phyloP scores from a whole-genome alignment of 2,113 vertebrate species.

The Chionomys nivalis region DNA sequence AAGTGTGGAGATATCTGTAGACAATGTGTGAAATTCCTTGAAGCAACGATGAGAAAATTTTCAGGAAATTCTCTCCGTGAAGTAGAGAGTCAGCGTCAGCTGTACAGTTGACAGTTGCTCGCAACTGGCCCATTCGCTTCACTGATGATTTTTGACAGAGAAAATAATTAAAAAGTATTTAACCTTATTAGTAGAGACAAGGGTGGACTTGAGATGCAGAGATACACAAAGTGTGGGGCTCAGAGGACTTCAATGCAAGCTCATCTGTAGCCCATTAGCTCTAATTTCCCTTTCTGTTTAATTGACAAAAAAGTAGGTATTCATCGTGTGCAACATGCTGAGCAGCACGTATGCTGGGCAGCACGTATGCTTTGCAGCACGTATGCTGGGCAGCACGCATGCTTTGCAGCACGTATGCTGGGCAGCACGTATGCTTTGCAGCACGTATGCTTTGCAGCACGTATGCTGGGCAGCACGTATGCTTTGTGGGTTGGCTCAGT shows the following conservation, averaged over 20 bases:
- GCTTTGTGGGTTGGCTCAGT: background rate
- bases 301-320: background rate
- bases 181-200: constrained; percentile 51
- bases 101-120: constrained; percentile 27
- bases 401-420: background rate
- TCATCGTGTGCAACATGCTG: background rate
- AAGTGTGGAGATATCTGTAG: constrained; percentile 47
- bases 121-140: constrained; percentile 29
- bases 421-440: no score
- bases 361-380: background rate
- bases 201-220: constrained; percentile 19
- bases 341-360: background rate
- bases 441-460: no score
- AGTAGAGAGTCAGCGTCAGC: background rate
- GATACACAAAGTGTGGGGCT: constrained; percentile 25
- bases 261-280: constrained; percentile 29
- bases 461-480: background rate
- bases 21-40: constrained; percentile 53
- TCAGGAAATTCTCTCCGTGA: constrained; percentile 44
- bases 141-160: constrained; percentile 46
- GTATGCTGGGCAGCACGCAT: no score
- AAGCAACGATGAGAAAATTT: constrained; percentile 63
- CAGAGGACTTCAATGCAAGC: constrained; percentile 32
- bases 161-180: constrained; percentile 20
- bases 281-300: background rate